A percentile compares a stretch with the other conserved stretches of the same genome.
phyloP scores from a whole-genome alignment of 2,797 vertebrate genomes.

The Mormyrus hasselquistii region DNA sequence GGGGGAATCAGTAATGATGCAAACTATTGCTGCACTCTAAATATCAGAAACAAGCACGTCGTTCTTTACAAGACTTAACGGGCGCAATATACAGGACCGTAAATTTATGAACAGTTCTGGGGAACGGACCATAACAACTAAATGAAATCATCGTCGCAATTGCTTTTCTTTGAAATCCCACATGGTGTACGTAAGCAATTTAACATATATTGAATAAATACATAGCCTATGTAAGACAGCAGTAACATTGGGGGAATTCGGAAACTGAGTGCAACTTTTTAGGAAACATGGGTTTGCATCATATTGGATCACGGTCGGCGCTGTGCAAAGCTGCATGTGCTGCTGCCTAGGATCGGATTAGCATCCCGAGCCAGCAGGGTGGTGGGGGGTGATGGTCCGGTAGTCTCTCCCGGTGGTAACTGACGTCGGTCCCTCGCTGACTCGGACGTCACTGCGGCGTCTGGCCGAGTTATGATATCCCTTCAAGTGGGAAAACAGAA shows the following conservation, averaged over 20 bases:
- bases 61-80: not conserved
- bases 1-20: not conserved
- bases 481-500: conserved; percentile 27
- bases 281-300: not conserved
- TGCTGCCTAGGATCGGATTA: not conserved
- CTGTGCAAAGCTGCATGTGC: not conserved
- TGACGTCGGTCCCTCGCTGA: conserved; percentile 30
- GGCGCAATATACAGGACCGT: not conserved
- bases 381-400: not conserved
- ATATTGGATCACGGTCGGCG: not conserved
- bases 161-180: not conserved
- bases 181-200: not conserved
- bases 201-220: not conserved
- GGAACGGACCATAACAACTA: not conserved
- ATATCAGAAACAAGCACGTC: not conserved
- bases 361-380: not conserved
- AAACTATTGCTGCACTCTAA: not conserved
- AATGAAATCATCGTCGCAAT: not conserved
- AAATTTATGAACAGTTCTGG: not conserved
- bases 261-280: not conserved
- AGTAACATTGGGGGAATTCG: not conserved
- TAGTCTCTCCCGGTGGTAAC: not conserved
- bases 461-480: conserved; percentile 33
- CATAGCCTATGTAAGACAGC: not conserved
- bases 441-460: conserved; percentile 30